Conservation (phyloP, 2,113 vertebrate genomes). For the Campylorhamphus procurvoides region DNA sequence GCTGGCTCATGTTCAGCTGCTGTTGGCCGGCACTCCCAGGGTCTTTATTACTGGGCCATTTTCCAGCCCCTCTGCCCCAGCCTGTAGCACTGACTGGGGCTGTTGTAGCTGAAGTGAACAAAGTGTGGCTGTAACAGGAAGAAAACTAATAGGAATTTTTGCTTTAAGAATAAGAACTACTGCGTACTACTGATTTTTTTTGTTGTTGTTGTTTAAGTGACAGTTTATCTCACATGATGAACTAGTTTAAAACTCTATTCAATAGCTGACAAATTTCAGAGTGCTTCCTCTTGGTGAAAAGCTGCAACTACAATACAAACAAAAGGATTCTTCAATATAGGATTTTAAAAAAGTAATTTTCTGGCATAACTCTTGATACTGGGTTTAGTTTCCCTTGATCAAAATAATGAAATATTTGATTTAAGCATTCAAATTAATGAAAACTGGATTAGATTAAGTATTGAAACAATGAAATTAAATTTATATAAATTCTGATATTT, state of each 20-base stretch:
- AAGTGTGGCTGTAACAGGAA: background rate
- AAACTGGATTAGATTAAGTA: background rate
- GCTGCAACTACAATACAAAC: background rate
- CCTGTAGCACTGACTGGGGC: accelerated
- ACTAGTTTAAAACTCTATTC: background rate
- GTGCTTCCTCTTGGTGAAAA: background rate
- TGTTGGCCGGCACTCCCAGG: background rate
- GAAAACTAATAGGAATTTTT: background rate
- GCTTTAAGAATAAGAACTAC: background rate
- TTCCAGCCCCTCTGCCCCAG: background rate
- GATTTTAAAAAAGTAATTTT: background rate
- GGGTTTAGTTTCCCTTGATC: background rate
- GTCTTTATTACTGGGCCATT: background rate
- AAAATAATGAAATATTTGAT: background rate
- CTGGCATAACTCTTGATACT: background rate
- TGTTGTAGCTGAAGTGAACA: background rate
- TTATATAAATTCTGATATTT: background rate
- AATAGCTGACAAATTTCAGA: background rate
- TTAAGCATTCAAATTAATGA: background rate
- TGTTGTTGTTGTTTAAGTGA: background rate
- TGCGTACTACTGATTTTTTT: background rate
- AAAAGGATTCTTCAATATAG: background rate
- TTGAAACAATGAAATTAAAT: background rate
- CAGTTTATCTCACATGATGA: background rate
- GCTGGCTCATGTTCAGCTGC: background rate